These are phyloP conservation scores for Marasmarcha lunaedactyla DNA, from an alignment of 2,888 invertebrate genomes.

Conservation along the genomic window DNA sequence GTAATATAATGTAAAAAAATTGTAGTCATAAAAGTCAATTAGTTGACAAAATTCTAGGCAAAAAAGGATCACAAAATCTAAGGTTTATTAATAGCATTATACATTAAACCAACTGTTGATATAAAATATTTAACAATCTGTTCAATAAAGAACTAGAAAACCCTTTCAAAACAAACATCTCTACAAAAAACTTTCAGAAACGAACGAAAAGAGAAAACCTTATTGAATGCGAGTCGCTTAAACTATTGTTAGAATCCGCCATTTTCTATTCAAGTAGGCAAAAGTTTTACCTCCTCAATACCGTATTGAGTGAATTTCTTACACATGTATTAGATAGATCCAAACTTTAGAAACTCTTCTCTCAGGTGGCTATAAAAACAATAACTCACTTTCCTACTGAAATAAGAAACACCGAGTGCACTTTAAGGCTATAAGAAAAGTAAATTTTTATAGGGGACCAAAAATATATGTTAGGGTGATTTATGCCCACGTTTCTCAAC, in stretches of 20 bases:
- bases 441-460: constrained; percentile 56
- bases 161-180: too few species aligned
- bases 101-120: too few species aligned
- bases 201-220: background rate
- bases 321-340: constrained; percentile 42
- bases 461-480: constrained; percentile 56
- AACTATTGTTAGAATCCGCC: background rate
- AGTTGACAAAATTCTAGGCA: too few species aligned
- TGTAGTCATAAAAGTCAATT: too few species aligned
- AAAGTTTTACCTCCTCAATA: constrained; percentile 2
- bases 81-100: too few species aligned
- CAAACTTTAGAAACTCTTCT: constrained; percentile 38
- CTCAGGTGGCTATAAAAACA: constrained; percentile 51
- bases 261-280: background rate
- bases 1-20: too few species aligned
- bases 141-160: too few species aligned
- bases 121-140: too few species aligned
- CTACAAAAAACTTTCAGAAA: background rate
- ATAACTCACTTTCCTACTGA: constrained; percentile 45
- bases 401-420: constrained; percentile 51
- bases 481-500: constrained; percentile 52
- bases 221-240: background rate
- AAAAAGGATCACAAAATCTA: too few species aligned
- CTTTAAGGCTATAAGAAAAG: constrained; percentile 29
- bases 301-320: constrained; percentile 10